phyloP scores from a whole-genome alignment of 2,113 vertebrate genomes.

The Okapia johnstoni region DNA sequence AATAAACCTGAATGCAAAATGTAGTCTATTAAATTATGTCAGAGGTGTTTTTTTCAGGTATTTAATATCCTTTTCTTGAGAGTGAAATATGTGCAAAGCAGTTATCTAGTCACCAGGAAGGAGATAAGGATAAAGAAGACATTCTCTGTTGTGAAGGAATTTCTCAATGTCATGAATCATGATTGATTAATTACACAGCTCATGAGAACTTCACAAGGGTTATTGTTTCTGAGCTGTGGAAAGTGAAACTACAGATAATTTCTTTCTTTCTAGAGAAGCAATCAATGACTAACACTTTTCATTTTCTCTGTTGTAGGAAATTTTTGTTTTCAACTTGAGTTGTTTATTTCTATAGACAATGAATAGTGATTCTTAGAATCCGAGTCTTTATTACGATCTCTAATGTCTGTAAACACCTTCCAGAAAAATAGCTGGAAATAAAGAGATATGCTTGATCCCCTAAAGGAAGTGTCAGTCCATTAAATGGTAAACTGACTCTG shows the following conservation, averaged over 20 bases:
- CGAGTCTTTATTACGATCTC: neutral
- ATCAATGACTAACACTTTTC: neutral
- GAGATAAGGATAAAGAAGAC: neutral
- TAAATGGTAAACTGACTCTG: neutral
- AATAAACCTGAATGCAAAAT: neutral
- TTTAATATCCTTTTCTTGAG: conserved; percentile 34
- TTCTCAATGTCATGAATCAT: neutral
- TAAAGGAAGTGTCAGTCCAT: neutral
- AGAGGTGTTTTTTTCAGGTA: neutral
- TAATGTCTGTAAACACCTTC: neutral
- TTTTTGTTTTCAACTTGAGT: neutral
- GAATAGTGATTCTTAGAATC: neutral
- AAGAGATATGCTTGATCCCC: neutral
- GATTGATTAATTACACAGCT: neutral
- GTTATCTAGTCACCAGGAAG: neutral
- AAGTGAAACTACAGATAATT: neutral
- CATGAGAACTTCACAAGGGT: neutral
- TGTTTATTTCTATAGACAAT: neutral
- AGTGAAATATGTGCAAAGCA: neutral
- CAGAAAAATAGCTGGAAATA: neutral
- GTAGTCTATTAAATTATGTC: neutral
- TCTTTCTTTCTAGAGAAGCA: neutral
- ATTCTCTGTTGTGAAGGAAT: neutral
- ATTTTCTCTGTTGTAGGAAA: neutral
- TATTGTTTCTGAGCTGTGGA: neutral